Evolutionary conservation across 2,797 vertebrate genomes (phyloP).

Genomic region (Melanotaenia maccullochi): DNA sequence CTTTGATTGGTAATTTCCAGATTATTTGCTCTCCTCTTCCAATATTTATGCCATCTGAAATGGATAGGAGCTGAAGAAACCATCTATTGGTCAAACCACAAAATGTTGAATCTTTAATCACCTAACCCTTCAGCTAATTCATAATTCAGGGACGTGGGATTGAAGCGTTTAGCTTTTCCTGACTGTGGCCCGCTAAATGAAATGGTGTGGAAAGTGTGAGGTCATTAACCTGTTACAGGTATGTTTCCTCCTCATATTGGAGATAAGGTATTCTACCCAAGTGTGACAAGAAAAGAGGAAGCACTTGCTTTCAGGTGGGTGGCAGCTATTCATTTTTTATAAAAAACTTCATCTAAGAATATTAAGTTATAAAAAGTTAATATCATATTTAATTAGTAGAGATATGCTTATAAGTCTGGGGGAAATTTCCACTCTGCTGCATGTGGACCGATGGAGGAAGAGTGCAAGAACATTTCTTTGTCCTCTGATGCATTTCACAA

Average conservation of each 20-base stretch:
- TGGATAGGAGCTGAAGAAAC: conserved; percentile 60
- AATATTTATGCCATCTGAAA: conserved; percentile 81
- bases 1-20: conserved; percentile 76
- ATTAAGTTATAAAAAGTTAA: conserved; percentile 76
- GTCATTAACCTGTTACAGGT: conserved; percentile 83
- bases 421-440: conserved; percentile 60
- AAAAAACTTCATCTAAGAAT: conserved; percentile 66
- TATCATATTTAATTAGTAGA: conserved; percentile 70
- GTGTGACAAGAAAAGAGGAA: conserved; percentile 73
- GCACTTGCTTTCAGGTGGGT: conserved; percentile 41
- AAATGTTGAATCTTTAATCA: conserved; percentile 81
- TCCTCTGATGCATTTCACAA: conserved; percentile 44
- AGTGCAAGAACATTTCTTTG: conserved; percentile 38
- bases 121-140: conserved; percentile 79
- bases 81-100: conserved; percentile 62
- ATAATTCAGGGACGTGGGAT: conserved; percentile 83
- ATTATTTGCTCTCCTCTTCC: conserved; percentile 75
- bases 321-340: conserved; percentile 30
- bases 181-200: conserved; percentile 76
- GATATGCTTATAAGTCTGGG: conserved; percentile 60
- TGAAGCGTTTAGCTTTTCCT: conserved; percentile 76
- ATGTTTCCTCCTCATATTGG: conserved; percentile 74
- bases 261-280: conserved; percentile 73
- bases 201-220: conserved; percentile 84
- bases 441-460: conserved; percentile 29